Percentiles rank a stretch among this genome's conserved stretches.
phyloP scores from a whole-genome alignment of 2,888 invertebrate species.

The Myopa tessellatipennis region DNA sequence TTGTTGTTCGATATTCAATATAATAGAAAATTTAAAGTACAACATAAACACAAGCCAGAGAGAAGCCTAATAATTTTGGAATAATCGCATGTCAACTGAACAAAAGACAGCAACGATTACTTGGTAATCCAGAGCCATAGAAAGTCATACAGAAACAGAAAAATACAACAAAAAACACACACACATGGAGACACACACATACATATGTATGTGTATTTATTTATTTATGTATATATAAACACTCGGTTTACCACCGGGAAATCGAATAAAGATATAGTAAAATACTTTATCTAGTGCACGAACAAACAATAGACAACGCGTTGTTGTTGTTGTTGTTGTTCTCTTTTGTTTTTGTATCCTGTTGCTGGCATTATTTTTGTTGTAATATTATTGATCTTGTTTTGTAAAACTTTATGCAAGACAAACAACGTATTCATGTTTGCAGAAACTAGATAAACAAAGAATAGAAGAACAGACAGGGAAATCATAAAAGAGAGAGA shows the following conservation, averaged over 20 bases:
- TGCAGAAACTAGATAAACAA: not conserved
- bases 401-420: slow-evolving; percentile 22
- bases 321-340: not conserved
- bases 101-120: slow-evolving; percentile 8
- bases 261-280: not conserved
- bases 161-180: not conserved
- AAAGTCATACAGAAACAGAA: too few species aligned
- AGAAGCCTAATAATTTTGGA: slow-evolving; percentile 20
- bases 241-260: too few species aligned
- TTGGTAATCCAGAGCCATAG: not conserved
- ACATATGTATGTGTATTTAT: not conserved
- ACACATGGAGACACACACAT: too few species aligned
- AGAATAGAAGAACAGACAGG: not conserved
- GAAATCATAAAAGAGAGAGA: not conserved
- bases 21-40: not conserved
- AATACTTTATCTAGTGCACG: not conserved
- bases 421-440: slow-evolving; percentile 5
- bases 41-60: not conserved
- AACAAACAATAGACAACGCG: slow-evolving; percentile 17
- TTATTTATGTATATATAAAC: too few species aligned
- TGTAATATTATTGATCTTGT: slow-evolving; percentile 26
- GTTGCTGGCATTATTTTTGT: not conserved
- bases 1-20: slow-evolving; percentile 11
- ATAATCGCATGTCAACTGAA: slow-evolving; percentile 25
- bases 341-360: not conserved